Evolutionary conservation across 2,113 vertebrate species (phyloP), one percentile per base, ranked within the genome.

Genomic region (Dunckerocampus dactyliophorus): DNA sequence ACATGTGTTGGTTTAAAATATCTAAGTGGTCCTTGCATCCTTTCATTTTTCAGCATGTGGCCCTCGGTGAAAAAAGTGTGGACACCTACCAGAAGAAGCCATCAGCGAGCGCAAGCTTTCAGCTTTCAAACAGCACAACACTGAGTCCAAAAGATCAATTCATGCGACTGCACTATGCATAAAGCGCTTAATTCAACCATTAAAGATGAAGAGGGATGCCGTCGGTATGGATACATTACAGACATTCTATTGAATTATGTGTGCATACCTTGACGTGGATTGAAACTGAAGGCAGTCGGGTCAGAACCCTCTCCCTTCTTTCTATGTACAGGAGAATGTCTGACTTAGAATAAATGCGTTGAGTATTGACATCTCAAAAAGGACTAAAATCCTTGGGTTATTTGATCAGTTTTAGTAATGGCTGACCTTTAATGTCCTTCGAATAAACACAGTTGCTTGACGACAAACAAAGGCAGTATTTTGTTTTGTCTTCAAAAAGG

Each of bases 221-320:
- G 22, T 45, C 22, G 62, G 39, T 60, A 52, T 9, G 31, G 15
- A 13, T 71, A 62, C 55, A 76, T 67, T 45, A 57, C 63, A 60
- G 19, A 55, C 37, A 52, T 65, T 77, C 69, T 49, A 77, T 64
- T 76, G 57, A 71, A 84, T 79, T 77, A 82, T 6, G 22, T 48
- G 47, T 3, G 5, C 17, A 61, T 52, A 20, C 57, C 47, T 55
- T 63, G 74, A 78, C 60, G 63, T 61, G 80, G 48, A 80, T 63
- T 72, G 34, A 65, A 73, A 79, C 63, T 69, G 61, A 85, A 75
- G 34, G 31, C 37, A 57, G 34, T 28, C n/a, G n/a, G n/a, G n/a
- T n/a, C n/a, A n/a, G n/a, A n/a, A n/a, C n/a, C n/a, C 10, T 34
- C 46, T 47, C 15, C 43, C 50, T 15, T 28, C 24, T 28, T 28